A percentile compares a stretch with the other conserved stretches of the same genome.
These are phyloP conservation scores for Proctacanthus coquilletti DNA, from an alignment of 1,140 invertebrate genomes.

Conservation along the genomic window DNA sequence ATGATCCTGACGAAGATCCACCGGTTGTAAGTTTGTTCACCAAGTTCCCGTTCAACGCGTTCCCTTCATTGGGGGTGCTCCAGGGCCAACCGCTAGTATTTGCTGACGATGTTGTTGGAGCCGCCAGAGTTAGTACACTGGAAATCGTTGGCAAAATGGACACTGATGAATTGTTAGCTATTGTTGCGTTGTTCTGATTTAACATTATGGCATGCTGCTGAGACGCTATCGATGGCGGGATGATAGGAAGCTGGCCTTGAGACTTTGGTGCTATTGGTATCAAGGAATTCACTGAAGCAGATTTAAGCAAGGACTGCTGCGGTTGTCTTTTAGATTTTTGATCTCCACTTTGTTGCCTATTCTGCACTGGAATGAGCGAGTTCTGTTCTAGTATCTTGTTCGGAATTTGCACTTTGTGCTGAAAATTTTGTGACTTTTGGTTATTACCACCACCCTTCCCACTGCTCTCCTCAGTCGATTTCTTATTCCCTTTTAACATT, in stretches of 20 bases:
- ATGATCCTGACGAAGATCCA: too few relatives aligned
- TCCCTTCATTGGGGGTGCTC: constrained; percentile 9
- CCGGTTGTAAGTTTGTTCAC: too few relatives aligned
- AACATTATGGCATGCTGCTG: too few relatives aligned
- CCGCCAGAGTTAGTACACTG: constrained; percentile 10
- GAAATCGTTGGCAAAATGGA: too few relatives aligned
- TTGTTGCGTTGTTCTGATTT: too few relatives aligned
- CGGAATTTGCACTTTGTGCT: constrained; percentile 3
- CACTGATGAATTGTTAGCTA: too few relatives aligned
- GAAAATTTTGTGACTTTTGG: constrained; percentile 7
- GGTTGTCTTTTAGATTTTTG: neutral
- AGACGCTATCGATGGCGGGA: too few relatives aligned
- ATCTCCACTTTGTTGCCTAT: constrained; percentile 6
- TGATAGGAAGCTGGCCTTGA: too few relatives aligned
- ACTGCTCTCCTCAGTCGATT: constrained; percentile 10
- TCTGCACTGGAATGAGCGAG: too few relatives aligned
- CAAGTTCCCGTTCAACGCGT: constrained; percentile 1
- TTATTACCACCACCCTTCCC: constrained; percentile 9
- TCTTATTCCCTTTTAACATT: constrained; percentile 27
- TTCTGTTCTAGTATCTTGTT: too few relatives aligned
- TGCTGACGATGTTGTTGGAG: constrained; percentile 13
- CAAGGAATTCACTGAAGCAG: constrained; percentile 1
- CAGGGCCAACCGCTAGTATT: constrained; percentile 10
- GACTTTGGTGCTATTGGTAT: constrained; percentile 1
- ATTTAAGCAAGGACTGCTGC: neutral